Conservation (phyloP, 2,797 vertebrate genomes). For the Clamator glandarius region DNA sequence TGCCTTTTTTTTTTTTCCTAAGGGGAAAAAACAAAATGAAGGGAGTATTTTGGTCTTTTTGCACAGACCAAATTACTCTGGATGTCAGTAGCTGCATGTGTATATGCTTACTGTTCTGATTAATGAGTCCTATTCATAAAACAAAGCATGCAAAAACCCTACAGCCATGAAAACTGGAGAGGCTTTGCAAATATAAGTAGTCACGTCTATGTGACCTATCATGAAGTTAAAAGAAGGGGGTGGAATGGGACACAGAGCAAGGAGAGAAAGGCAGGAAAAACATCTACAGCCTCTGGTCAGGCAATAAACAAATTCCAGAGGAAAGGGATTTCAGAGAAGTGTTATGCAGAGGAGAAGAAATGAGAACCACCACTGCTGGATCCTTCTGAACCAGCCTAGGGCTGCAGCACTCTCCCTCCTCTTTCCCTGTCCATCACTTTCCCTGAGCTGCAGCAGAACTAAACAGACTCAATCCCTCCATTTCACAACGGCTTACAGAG, state of each 20-base stretch:
- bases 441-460: neutral
- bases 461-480: neutral
- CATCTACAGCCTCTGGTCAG: neutral
- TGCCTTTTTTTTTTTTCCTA: neutral
- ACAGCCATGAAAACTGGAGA: neutral
- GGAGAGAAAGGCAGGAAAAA: neutral
- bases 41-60: neutral
- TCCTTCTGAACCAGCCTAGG: neutral
- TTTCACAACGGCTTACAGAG: neutral
- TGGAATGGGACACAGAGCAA: rapidly evolving
- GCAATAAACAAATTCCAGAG: neutral
- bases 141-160: neutral
- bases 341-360: neutral
- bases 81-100: neutral
- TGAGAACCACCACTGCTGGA: neutral
- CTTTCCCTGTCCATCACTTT: neutral
- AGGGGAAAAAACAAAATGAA: neutral
- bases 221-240: rapidly evolving
- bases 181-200: neutral
- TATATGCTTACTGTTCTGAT: neutral
- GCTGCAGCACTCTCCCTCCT: neutral
- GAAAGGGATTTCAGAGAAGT: neutral
- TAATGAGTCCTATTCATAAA: neutral
- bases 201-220: neutral
- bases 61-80: neutral